phyloP scores from a whole-genome alignment of 2,797 vertebrate species.

The Lepilemur septentrionalis region DNA sequence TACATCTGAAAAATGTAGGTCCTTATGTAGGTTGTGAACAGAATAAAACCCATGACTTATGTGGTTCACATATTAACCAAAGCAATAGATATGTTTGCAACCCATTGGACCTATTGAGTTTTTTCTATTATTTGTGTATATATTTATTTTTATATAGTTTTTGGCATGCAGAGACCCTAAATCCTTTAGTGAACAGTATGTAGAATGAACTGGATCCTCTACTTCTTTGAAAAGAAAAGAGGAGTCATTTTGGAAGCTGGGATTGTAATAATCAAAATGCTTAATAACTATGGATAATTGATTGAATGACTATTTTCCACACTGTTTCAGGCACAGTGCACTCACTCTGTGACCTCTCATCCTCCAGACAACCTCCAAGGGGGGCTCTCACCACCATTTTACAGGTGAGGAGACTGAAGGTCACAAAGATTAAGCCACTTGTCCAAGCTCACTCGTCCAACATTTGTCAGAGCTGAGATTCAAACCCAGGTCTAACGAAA shows the following conservation, averaged over 20 bases:
- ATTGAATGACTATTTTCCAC: background rate
- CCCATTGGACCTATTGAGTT: background rate
- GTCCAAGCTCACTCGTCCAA: background rate
- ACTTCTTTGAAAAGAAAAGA: background rate
- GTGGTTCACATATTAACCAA: background rate
- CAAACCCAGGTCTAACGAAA: background rate
- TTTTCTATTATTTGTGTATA: background rate
- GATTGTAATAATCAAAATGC: background rate
- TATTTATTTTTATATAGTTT: conserved; percentile 19
- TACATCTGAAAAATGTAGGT: background rate
- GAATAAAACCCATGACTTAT: background rate
- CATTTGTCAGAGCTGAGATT: background rate
- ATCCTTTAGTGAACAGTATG: background rate
- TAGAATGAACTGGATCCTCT: background rate
- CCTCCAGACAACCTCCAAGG: background rate
- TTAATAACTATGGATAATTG: background rate
- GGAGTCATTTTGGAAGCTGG: background rate
- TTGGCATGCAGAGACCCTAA: background rate
- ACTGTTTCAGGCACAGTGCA: background rate
- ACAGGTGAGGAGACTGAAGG: background rate
- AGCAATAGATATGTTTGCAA: background rate
- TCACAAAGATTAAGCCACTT: background rate
- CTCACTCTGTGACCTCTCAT: background rate
- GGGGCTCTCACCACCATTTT: background rate
- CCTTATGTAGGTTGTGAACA: background rate